These are phyloP conservation scores for Eulemur rubriventer DNA, from an alignment of 2,797 vertebrate genomes.

Conservation along the genomic window DNA sequence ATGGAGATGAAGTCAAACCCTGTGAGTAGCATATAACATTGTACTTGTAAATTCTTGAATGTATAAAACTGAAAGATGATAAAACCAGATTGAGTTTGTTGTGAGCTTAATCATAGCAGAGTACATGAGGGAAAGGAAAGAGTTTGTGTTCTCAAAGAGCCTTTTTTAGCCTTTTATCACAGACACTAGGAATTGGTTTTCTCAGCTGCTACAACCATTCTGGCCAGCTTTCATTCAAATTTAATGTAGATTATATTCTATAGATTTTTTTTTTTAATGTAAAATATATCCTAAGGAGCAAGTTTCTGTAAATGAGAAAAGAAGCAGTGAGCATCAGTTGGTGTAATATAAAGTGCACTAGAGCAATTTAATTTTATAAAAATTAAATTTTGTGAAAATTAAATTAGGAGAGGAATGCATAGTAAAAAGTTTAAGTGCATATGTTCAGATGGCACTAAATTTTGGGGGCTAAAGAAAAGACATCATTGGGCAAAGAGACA, in stretches of 20 bases:
- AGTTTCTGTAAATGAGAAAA: slow-evolving; percentile 43
- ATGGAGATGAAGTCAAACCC: slow-evolving; percentile 99
- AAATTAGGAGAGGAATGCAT: neutral
- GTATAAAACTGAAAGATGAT: neutral
- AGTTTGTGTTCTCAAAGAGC: neutral
- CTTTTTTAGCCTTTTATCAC: neutral
- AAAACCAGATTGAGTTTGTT: neutral
- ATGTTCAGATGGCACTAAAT: slow-evolving; percentile 26
- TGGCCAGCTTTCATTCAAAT: neutral
- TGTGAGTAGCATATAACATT: slow-evolving; percentile 86
- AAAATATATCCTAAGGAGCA: slow-evolving; percentile 24
- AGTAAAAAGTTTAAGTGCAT: slow-evolving; percentile 10
- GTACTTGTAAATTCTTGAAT: slow-evolving; percentile 25
- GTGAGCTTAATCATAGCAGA: neutral
- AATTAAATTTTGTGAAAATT: slow-evolving; percentile 58
- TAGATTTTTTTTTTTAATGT: neutral
- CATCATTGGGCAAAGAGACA: slow-evolving; percentile 28
- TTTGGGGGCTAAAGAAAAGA: slow-evolving; percentile 14
- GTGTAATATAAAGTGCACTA: neutral
- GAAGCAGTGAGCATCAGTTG: neutral
- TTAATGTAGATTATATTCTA: slow-evolving; percentile 8
- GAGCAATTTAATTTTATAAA: slow-evolving; percentile 54
- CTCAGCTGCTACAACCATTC: neutral
- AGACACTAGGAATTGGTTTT: slow-evolving; percentile 23
- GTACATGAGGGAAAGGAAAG: neutral